Percentiles rank a stretch among this genome's conserved stretches.
Evolutionary conservation across 2,113 vertebrate genomes (phyloP).

Genomic region (Tinamus guttatus): DNA sequence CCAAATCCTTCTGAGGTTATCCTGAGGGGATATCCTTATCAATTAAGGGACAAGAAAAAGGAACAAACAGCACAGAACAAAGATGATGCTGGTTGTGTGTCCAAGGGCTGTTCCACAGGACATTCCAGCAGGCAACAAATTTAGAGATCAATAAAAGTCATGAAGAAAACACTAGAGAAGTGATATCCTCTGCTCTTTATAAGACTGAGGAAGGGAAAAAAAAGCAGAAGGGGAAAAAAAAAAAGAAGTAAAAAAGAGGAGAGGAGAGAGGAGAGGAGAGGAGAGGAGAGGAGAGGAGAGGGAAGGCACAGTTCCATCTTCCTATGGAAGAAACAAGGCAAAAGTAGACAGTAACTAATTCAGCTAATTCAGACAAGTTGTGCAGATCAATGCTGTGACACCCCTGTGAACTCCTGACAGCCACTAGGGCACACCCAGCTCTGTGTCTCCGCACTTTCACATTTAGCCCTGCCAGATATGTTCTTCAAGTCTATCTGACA

Average conservation of each 20-base stretch:
- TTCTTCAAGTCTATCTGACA: background rate
- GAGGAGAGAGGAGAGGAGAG: too few species aligned
- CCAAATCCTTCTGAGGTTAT: background rate
- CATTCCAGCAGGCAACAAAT: rapidly evolving
- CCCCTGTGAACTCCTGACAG: background rate
- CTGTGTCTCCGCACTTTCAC: background rate
- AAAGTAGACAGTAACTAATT: background rate
- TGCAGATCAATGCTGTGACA: background rate
- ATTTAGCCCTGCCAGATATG: background rate
- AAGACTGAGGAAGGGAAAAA: background rate
- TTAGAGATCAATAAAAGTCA: rapidly evolving
- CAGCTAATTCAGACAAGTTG: background rate
- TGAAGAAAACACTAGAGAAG: background rate
- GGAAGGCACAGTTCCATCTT: background rate
- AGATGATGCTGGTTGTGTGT: background rate
- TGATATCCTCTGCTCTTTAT: background rate
- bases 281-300: too few species aligned
- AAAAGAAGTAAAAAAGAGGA: too few species aligned
- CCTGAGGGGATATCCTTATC: background rate
- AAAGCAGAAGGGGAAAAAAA: background rate
- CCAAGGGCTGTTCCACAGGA: background rate
- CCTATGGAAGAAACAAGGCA: background rate
- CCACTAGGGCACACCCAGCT: background rate
- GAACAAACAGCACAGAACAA: background rate
- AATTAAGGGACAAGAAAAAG: rapidly evolving